Conservation (phyloP, 2,888 invertebrate species). For the Cerceris ruficornis region DNA sequence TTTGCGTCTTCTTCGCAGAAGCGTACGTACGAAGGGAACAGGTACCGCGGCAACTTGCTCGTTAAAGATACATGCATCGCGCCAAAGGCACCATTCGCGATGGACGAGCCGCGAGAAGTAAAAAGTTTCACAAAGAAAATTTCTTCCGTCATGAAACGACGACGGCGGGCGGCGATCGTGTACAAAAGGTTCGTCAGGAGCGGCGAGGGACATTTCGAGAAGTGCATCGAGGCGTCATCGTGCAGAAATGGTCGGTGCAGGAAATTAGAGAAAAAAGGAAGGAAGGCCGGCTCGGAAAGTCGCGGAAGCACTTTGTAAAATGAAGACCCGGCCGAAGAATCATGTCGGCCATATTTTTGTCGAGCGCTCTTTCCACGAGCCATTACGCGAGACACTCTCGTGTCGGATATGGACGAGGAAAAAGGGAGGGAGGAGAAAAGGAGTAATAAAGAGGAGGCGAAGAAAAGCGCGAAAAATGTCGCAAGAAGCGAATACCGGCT, state of each 20-base stretch:
- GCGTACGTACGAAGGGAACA: too few relatives aligned
- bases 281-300: conserved; percentile 22
- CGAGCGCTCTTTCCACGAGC: not conserved
- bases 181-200: not conserved
- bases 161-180: not conserved
- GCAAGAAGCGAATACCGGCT: too few relatives aligned
- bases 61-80: too few relatives aligned
- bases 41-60: too few relatives aligned
- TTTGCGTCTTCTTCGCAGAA: too few relatives aligned
- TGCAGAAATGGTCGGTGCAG: too few relatives aligned
- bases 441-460: not conserved
- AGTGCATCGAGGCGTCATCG: not conserved
- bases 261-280: conserved; percentile 1
- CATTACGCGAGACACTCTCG: conserved; percentile 1
- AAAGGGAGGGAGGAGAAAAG: not conserved
- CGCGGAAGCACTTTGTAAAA: conserved; percentile 42
- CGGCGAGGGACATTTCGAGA: not conserved
- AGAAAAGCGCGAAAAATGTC: not conserved
- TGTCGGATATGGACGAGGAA: not conserved
- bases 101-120: too few relatives aligned
- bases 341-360: conserved; percentile 2
- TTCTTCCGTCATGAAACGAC: not conserved
- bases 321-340: conserved; percentile 27
- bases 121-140: too few relatives aligned
- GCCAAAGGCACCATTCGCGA: too few relatives aligned